Evolutionary conservation across 2,797 vertebrate genomes (phyloP).

Genomic region (Siniperca undulata): DNA sequence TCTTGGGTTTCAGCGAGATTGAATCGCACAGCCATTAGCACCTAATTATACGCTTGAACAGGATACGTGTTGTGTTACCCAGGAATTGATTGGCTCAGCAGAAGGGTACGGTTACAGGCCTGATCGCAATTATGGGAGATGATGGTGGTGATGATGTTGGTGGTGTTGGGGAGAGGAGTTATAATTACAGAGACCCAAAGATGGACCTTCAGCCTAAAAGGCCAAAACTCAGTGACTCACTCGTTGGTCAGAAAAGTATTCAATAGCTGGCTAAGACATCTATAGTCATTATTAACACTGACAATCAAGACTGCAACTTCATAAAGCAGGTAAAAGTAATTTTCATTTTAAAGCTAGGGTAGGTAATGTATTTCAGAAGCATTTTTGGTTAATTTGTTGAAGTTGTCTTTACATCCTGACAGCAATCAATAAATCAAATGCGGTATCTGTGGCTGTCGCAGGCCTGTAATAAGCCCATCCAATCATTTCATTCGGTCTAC

Average conservation of each 20-base stretch:
- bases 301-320: neutral
- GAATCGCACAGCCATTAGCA: slow-evolving; percentile 73
- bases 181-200: slow-evolving; percentile 32
- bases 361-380: too few relatives aligned
- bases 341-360: too few relatives aligned
- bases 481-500: too few relatives aligned
- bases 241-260: neutral
- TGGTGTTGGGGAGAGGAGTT: slow-evolving; percentile 3
- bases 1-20: slow-evolving; percentile 69
- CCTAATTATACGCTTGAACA: slow-evolving; percentile 80
- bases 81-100: slow-evolving; percentile 75
- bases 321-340: neutral
- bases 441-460: too few relatives aligned
- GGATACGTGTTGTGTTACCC: slow-evolving; percentile 78
- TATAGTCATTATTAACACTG: neutral
- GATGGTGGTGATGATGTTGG: slow-evolving; percentile 20
- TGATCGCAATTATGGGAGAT: slow-evolving; percentile 55
- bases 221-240: neutral
- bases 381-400: too few relatives aligned
- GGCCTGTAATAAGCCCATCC: too few relatives aligned
- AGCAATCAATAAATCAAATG: too few relatives aligned
- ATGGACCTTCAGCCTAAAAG: neutral
- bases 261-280: neutral
- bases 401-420: too few relatives aligned
- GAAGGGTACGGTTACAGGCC: slow-evolving; percentile 69